Base-by-base conservation (phyloP, 2,797 vertebrate genomes). In the Paguma larvata region DNA sequence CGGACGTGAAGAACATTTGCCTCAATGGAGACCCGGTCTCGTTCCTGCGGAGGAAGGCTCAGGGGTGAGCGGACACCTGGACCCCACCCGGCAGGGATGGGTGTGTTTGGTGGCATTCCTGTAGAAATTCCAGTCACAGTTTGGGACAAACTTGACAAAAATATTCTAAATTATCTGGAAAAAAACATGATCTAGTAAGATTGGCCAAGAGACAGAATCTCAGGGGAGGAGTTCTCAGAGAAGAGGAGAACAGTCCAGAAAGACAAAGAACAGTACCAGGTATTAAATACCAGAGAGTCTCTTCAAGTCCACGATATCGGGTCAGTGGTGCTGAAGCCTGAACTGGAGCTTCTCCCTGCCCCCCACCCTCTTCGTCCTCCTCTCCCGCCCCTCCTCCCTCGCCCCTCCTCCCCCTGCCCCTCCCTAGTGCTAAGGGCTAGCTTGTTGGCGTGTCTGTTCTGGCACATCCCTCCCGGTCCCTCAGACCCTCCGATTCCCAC, bases 51-150 rank as follows among this genome's bases (percentile, higher is more conserved):
- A 53, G 16, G 16, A 46, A 25, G 63, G 14, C 41, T 51, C 85
- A 0, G 6, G 0, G 11, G 0, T 23, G 21, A 75, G 67, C 2
- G 21, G 56, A 2, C 0, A 5, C 12, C 67, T 10, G 12, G 38
- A 25, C 41, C 19, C 16, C 7, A n/a, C 25, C 68, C 0, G 6
- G 34, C 27, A 27, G 6, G 34, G 19, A 44, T 0, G 5, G 32
- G 1, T 2, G 3, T 1, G 5, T 27, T 8, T 8, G 34, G 30
- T 30, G 46, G 78, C 23, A 1, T 25, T 51, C 56, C 44, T 41
- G 16, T 30, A n/a, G 13, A n/a, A 30, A 75, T 30, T 44, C 30
- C 2, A 2, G 48, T 44, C 67, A 34, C 32, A 7, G 7, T 73
- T 53, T 11, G 67, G 56, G 59, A 8, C 62, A n/a, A 73, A 65